Evolutionary conservation across 2,888 invertebrate genomes (phyloP).

Genomic region (Lithophane leautieri): DNA sequence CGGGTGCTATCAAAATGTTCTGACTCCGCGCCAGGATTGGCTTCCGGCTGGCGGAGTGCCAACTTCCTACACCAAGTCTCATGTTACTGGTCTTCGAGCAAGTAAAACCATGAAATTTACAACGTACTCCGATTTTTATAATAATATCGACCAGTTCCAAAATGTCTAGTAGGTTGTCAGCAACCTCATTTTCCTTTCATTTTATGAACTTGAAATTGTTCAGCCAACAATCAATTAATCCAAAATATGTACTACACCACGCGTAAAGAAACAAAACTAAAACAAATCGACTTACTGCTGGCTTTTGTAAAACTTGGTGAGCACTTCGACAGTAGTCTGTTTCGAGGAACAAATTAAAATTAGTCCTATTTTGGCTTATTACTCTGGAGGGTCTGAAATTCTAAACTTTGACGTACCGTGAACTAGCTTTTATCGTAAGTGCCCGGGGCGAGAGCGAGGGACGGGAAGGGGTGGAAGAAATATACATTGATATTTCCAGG

Average conservation of each 20-base stretch:
- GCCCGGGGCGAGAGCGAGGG: slow-evolving; percentile 62
- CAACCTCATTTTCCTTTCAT: background rate
- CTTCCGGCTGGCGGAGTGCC: slow-evolving; percentile 83
- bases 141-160: slow-evolving; percentile 14
- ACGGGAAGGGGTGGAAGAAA: slow-evolving; percentile 67
- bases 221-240: background rate
- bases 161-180: background rate
- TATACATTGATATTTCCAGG: slow-evolving; percentile 82
- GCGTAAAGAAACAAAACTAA: background rate
- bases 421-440: slow-evolving; percentile 74
- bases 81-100: slow-evolving; percentile 68
- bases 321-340: slow-evolving; percentile 28
- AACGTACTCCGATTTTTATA: slow-evolving; percentile 56
- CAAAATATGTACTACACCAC: slow-evolving; percentile 1
- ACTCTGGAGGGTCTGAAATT: slow-evolving; percentile 65
- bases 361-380: slow-evolving; percentile 63
- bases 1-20: slow-evolving; percentile 82
- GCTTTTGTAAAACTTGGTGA: slow-evolving; percentile 22
- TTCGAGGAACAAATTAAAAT: slow-evolving; percentile 53
- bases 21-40: slow-evolving; percentile 83
- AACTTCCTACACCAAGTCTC: slow-evolving; percentile 76
- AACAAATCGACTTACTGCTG: background rate
- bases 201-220: background rate
- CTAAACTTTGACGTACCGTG: slow-evolving; percentile 67
- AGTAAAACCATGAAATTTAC: slow-evolving; percentile 74